A percentile compares a stretch with the other conserved stretches of the same genome.
Evolutionary conservation across 2,113 vertebrate species (phyloP).

Genomic region (Terrapene triunguis): DNA sequence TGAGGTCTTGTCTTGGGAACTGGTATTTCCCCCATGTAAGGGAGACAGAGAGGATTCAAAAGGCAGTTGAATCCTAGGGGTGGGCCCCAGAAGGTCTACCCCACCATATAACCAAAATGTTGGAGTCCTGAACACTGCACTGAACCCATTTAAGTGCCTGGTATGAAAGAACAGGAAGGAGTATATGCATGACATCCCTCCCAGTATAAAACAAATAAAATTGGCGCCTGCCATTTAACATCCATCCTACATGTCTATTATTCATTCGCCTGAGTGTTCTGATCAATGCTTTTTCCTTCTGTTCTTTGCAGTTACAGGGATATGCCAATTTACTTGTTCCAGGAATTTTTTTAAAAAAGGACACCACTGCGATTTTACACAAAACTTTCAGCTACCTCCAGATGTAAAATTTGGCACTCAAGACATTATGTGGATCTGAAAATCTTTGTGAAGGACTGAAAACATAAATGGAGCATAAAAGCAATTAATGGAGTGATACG

Average conservation of each 20-base stretch:
- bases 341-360: neutral
- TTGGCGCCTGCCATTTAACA: neutral
- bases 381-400: neutral
- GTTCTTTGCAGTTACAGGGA: neutral
- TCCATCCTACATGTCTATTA: neutral
- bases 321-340: neutral
- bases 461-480: neutral
- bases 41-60: neutral
- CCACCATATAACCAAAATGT: neutral
- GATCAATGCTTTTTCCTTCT: neutral
- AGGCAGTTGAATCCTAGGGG: neutral
- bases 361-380: neutral
- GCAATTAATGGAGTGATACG: neutral
- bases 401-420: neutral
- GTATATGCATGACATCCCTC: neutral
- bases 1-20: neutral
- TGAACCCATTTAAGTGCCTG: neutral
- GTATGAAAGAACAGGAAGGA: neutral
- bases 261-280: neutral
- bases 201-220: neutral
- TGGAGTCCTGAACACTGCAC: neutral
- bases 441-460: neutral
- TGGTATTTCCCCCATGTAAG: neutral
- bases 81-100: neutral
- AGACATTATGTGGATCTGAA: neutral